These are phyloP conservation scores for Flexamia atlantica DNA, from an alignment of 2,888 invertebrate species.

Conservation along the genomic window DNA sequence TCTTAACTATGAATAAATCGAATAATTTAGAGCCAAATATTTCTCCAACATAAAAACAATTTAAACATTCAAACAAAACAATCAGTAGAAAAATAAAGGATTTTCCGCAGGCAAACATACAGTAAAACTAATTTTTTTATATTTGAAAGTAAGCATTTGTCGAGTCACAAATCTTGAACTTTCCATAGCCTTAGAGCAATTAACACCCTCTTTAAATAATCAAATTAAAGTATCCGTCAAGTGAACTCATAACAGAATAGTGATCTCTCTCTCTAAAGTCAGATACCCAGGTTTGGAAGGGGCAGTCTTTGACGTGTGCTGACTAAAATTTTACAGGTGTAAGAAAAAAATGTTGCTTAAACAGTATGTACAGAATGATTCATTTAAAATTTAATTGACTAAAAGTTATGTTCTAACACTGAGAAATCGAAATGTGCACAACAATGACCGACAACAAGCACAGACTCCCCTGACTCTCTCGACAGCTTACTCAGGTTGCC, in stretches of 20 bases:
- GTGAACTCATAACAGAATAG: background rate
- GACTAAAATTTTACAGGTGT: constrained; percentile 19
- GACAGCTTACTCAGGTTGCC: background rate
- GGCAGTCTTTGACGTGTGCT: constrained; percentile 41
- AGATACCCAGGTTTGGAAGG: background rate
- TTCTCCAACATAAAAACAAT: background rate
- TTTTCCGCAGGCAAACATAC: background rate
- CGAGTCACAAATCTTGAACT: background rate
- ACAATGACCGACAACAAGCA: constrained; percentile 29
- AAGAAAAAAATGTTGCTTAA: constrained; percentile 30
- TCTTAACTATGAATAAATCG: background rate
- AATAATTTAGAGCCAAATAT: background rate
- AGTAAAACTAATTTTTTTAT: background rate
- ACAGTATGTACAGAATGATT: constrained; percentile 55
- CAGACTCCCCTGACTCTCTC: constrained; percentile 12
- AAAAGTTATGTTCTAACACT: constrained; percentile 59
- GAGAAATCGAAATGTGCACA: constrained; percentile 55
- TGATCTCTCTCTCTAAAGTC: constrained; percentile 35
- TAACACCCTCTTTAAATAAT: background rate
- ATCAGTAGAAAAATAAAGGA: background rate
- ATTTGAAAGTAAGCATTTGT: background rate
- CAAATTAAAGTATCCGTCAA: background rate
- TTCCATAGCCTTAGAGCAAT: background rate
- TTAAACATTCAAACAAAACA: background rate
- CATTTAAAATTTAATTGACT: constrained; percentile 60